Evolutionary conservation across 2,797 vertebrate genomes (phyloP), one percentile per base, ranked within the genome.

Genomic region (Leucoraja ocellata): DNA sequence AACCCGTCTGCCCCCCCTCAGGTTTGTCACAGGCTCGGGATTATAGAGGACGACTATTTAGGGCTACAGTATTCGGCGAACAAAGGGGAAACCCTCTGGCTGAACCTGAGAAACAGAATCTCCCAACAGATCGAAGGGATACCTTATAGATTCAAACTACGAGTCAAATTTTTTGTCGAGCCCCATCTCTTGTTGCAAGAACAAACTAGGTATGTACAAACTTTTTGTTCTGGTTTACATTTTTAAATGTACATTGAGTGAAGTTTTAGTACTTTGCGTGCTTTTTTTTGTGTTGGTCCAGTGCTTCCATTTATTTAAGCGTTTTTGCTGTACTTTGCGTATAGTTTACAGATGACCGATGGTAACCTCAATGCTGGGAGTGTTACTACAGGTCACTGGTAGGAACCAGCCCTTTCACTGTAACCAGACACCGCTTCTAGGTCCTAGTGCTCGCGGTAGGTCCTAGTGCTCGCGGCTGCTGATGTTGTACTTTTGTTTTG

Each of bases 151-250:
- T 96, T 99, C 94, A 97, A 98, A 95, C 95, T 99, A 93, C 96
- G 97, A 94, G 99, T 99, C 95, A 99, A 99, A 95, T 99, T 99
- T 96, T 99, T 99, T 94, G 99, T 99, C 95, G 98, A 99, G 94
- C 99, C 99, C 0, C 99, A 99, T 97, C 98, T 99, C 94, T 98
- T 99, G 94, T 97, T 99, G 93, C 99, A 99, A 95, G 99, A 99
- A 94, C 98, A 99, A 96, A 99, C 98, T 0, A 98, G 98, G 99
- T 99, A 96, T 93, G 94, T 74, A 39, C 28, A 0, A 25, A 46
- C 4, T 93, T 68, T 90, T 54, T 54, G 46, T 54, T 54, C 46
- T 54, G 46, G 46, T 54, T 54, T 46, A 46, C 4, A 4, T 46
- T 46, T 46, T n/a, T 14, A 86, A 32, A 36, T 88, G 4, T 7